Evolutionary conservation across 53 echinoderm and acorn worm species (phyloP).

Genomic region (Echinarachnius parma): DNA sequence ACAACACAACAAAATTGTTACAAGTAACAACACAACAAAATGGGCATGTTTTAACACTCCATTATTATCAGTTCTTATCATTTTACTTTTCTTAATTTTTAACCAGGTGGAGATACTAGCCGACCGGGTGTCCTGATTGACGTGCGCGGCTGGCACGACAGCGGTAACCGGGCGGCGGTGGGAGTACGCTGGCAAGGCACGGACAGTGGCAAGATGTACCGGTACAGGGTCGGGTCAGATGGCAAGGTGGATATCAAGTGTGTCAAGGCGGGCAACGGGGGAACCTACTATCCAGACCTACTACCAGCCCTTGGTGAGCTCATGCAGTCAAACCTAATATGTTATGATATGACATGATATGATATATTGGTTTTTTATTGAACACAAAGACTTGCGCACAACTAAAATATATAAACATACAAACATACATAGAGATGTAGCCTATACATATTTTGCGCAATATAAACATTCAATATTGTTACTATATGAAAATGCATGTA

Average conservation of each 20-base stretch:
- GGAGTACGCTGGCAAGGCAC: slow-evolving; percentile 66
- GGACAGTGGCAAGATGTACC: slow-evolving; percentile 40
- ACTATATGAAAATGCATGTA: too few relatives aligned
- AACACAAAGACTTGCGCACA: too few relatives aligned
- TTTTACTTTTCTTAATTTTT: neutral
- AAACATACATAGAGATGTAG: too few relatives aligned
- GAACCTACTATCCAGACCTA: slow-evolving; percentile 83
- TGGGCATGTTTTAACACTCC: too few relatives aligned
- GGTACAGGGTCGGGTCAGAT: slow-evolving; percentile 73
- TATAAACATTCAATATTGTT: too few relatives aligned
- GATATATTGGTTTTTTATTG: too few relatives aligned
- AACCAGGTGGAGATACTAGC: slow-evolving; percentile 70
- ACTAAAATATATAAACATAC: too few relatives aligned
- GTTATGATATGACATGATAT: neutral
- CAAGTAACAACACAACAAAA: too few relatives aligned
- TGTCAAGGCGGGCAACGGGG: slow-evolving; percentile 58
- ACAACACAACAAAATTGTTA: too few relatives aligned
- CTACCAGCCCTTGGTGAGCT: slow-evolving; percentile 81
- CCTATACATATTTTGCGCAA: too few relatives aligned
- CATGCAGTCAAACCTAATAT: too few relatives aligned
- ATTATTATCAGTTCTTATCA: too few relatives aligned
- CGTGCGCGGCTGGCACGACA: slow-evolving; percentile 68
- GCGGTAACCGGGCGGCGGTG: slow-evolving; percentile 61
- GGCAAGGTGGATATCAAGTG: slow-evolving; percentile 95
- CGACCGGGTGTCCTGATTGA: slow-evolving; percentile 61